Conservation (phyloP, 2,113 vertebrate species). For the Thymallus thymallus region DNA sequence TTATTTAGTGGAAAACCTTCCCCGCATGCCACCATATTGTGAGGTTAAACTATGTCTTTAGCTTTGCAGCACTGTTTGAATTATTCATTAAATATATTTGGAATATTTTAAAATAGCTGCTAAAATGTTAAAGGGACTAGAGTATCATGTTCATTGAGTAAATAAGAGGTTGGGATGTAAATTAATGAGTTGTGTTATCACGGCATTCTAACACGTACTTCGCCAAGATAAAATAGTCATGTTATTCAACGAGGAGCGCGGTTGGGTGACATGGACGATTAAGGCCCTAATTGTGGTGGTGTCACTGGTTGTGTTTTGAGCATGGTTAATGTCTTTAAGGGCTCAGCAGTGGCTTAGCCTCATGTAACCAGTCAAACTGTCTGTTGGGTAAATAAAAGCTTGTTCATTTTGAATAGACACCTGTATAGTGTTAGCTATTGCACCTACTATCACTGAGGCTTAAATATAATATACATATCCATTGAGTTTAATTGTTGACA, state of each 20-base stretch:
- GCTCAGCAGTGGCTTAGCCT: neutral
- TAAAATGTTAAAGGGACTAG: slow-evolving; percentile 52
- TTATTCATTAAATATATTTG: slow-evolving; percentile 66
- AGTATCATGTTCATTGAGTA: slow-evolving; percentile 64
- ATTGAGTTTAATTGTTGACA: neutral
- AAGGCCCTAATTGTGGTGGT: slow-evolving; percentile 37
- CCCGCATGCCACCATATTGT: slow-evolving; percentile 30
- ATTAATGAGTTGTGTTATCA: slow-evolving; percentile 63
- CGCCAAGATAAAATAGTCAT: slow-evolving; percentile 28
- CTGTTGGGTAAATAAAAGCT: neutral
- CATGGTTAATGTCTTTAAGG: slow-evolving; percentile 28
- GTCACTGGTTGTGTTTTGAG: slow-evolving; percentile 1
- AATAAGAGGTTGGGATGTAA: slow-evolving; percentile 59
- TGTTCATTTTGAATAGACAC: neutral
- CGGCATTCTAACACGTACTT: slow-evolving; percentile 23
- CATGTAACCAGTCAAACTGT: neutral
- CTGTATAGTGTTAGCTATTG: neutral
- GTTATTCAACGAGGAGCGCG: slow-evolving; percentile 33
- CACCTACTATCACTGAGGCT: neutral
- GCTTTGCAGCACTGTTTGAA: slow-evolving; percentile 47
- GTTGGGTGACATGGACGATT: slow-evolving; percentile 15
- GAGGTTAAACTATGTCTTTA: slow-evolving; percentile 45
- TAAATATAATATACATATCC: neutral
- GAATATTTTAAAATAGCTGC: slow-evolving; percentile 10
- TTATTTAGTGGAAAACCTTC: slow-evolving; percentile 38